A percentile compares a stretch with the other conserved stretches of the same genome.
Conservation (phyloP, 2,113 vertebrate species). For the Uria lomvia region DNA sequence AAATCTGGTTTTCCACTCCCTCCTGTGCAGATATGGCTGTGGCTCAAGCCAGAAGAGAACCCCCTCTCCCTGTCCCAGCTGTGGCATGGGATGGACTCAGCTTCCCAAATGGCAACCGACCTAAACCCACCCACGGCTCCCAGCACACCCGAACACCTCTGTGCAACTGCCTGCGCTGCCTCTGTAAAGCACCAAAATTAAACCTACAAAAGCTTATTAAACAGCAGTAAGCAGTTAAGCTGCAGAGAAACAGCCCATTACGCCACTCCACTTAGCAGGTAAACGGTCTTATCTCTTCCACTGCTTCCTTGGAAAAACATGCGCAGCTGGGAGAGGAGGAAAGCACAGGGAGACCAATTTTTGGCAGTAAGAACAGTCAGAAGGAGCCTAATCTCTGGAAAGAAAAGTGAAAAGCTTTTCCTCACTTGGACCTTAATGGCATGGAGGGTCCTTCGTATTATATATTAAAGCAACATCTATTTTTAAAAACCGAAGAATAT, state of each 20-base stretch:
- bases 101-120: not conserved
- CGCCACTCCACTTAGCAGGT: not conserved
- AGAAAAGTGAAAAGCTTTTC: not conserved
- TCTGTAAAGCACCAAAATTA: not conserved
- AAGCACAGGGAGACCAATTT: not conserved
- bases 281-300: not conserved
- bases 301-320: not conserved
- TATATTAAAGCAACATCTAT: conserved; percentile 10
- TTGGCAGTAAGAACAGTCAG: not conserved
- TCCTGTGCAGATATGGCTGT: rapidly evolving
- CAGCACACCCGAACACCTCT: not conserved
- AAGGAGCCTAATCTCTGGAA: not conserved
- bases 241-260: not conserved
- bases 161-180: not conserved
- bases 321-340: not conserved
- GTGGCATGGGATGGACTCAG: rapidly evolving
- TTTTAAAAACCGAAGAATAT: conserved; percentile 21
- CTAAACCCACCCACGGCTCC: not conserved
- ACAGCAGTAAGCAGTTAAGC: not conserved
- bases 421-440: not conserved
- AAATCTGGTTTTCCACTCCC: not conserved
- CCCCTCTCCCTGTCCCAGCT: not conserved
- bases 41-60: not conserved
- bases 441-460: not conserved
- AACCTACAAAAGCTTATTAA: not conserved